A percentile compares a stretch with the other conserved stretches of the same genome.
Conservation (phyloP, 2,113 vertebrate species). For the Ctenomys sociabilis region DNA sequence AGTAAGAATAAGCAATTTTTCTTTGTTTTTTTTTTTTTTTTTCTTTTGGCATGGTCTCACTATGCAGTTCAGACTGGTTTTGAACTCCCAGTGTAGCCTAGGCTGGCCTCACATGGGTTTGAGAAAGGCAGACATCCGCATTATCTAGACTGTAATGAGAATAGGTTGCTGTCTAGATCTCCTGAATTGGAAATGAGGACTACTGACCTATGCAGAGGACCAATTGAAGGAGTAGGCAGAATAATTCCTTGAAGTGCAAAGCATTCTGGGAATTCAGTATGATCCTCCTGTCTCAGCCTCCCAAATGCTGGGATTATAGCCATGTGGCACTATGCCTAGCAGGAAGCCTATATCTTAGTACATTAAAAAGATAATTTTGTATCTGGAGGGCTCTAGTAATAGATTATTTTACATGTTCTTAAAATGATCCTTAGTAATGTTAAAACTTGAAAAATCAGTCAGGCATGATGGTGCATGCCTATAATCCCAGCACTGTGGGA, state of each 20-base stretch:
- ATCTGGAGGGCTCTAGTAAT: neutral
- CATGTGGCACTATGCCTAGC: neutral
- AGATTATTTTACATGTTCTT: slow-evolving; percentile 11
- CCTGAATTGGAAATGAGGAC: neutral
- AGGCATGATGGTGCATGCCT: neutral
- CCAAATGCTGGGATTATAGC: neutral
- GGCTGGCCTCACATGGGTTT: neutral
- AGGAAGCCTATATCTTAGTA: neutral
- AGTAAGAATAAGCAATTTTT: neutral
- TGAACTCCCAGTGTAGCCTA: neutral
- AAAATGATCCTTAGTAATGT: neutral
- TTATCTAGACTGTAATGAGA: neutral
- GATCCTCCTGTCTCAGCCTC: neutral
- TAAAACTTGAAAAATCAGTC: slow-evolving; percentile 16
- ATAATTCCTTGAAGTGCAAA: neutral
- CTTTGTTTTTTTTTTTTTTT: no score
- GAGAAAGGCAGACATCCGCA: neutral
- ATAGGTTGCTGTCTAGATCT: neutral
- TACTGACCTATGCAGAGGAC: neutral
- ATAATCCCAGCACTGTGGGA: neutral
- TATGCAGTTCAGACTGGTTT: neutral
- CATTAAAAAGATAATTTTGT: slow-evolving; percentile 18
- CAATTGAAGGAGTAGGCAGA: neutral
- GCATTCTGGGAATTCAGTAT: neutral
- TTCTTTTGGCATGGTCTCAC: neutral